Evolutionary conservation across 1,140 invertebrate genomes (phyloP).

Genomic region (Carcinoscorpius rotundicauda): DNA sequence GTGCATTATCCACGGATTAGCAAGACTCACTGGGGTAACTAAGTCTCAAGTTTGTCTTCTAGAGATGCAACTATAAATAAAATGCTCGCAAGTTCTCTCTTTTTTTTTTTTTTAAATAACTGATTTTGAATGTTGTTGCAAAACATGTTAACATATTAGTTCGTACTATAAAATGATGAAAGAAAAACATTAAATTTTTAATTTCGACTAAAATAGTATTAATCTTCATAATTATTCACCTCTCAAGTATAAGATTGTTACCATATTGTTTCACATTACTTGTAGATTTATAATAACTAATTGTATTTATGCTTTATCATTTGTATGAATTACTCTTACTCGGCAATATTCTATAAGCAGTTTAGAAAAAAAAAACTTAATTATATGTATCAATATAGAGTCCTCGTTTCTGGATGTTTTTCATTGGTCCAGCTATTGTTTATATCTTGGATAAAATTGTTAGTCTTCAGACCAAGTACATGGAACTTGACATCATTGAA

Average conservation of each 20-base stretch:
- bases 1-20: constrained; percentile 86
- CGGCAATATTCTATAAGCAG: not conserved
- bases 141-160: not conserved
- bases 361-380: not conserved
- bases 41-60: not conserved
- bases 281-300: too few relatives aligned
- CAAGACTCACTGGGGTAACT: constrained; percentile 70
- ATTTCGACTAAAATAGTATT: too few relatives aligned
- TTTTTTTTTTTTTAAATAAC: constrained; percentile 1
- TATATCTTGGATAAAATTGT: constrained; percentile 88
- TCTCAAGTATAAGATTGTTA: too few relatives aligned
- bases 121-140: not conserved
- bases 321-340: too few relatives aligned
- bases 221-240: too few relatives aligned
- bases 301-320: not conserved
- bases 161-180: too few relatives aligned
- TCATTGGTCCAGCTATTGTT: constrained; percentile 79
- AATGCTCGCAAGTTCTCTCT: not conserved
- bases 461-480: constrained; percentile 78
- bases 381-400: constrained; percentile 29
- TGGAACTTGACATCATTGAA: constrained; percentile 87
- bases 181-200: too few relatives aligned
- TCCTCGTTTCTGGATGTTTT: constrained; percentile 87
- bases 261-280: too few relatives aligned
- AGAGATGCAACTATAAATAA: too few relatives aligned